These are phyloP conservation scores for Picus viridis DNA, from an alignment of 2,797 vertebrate species.

Conservation along the genomic window DNA sequence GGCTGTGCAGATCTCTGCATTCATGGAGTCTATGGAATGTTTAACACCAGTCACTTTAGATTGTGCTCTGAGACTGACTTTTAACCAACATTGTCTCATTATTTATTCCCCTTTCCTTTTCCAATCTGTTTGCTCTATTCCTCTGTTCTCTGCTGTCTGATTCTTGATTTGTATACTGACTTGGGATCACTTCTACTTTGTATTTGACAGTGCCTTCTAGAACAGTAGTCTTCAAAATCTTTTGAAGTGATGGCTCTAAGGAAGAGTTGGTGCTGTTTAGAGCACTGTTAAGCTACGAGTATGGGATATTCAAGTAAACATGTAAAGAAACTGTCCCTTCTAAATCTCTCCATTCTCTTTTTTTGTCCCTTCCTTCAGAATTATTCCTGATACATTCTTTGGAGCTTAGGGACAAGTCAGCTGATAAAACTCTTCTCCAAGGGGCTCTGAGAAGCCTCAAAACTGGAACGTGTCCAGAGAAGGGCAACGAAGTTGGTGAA, in stretches of 20 bases:
- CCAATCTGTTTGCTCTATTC: neutral
- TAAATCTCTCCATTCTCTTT: neutral
- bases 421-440: neutral
- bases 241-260: neutral
- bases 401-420: neutral
- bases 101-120: neutral
- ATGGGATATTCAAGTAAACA: neutral
- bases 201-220: neutral
- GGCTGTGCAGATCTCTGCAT: neutral
- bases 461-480: too few species aligned
- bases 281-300: neutral
- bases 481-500: too few species aligned
- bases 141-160: neutral
- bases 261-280: neutral
- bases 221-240: neutral
- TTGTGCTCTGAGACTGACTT: neutral
- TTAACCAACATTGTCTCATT: neutral
- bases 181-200: neutral
- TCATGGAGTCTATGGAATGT: neutral
- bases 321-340: neutral
- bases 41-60: neutral
- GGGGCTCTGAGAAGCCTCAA: neutral
- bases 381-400: neutral
- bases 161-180: neutral
- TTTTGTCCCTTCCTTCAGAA: neutral